These are phyloP conservation scores for Perdita meconis DNA, from an alignment of 2,888 invertebrate genomes.

Conservation along the genomic window DNA sequence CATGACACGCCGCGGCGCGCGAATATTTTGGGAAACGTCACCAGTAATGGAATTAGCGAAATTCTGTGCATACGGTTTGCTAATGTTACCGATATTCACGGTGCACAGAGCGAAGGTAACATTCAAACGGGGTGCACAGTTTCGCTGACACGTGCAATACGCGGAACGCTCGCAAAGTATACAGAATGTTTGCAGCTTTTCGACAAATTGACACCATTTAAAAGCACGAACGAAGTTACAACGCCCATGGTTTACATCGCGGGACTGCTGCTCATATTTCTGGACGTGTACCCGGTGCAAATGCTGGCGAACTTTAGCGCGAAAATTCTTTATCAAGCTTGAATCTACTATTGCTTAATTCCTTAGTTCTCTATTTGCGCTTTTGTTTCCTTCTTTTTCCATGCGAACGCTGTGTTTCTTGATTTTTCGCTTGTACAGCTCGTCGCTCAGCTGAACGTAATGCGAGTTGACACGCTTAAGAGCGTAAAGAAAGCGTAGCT, in stretches of 20 bases:
- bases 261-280: not conserved
- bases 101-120: not conserved
- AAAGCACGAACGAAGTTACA: not conserved
- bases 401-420: too few relatives aligned
- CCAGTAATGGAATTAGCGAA: not conserved
- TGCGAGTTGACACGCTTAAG: too few relatives aligned
- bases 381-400: not conserved
- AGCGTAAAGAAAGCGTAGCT: too few relatives aligned
- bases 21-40: not conserved
- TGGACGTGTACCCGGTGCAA: conserved; percentile 14
- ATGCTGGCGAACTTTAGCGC: conserved; percentile 5
- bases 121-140: not conserved
- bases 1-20: too few relatives aligned
- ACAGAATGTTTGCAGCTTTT: conserved; percentile 23
- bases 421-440: too few relatives aligned
- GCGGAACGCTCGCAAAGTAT: not conserved
- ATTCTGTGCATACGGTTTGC: not conserved
- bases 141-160: not conserved
- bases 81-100: not conserved
- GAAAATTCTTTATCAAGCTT: conserved; percentile 7
- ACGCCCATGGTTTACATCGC: not conserved
- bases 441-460: too few relatives aligned
- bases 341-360: not conserved
- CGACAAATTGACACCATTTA: conserved; percentile 13
- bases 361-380: not conserved